Percentiles rank a stretch among this genome's conserved stretches.
phyloP scores from a whole-genome alignment of 2,888 invertebrate genomes.

The Gymnosoma rotundatum region DNA sequence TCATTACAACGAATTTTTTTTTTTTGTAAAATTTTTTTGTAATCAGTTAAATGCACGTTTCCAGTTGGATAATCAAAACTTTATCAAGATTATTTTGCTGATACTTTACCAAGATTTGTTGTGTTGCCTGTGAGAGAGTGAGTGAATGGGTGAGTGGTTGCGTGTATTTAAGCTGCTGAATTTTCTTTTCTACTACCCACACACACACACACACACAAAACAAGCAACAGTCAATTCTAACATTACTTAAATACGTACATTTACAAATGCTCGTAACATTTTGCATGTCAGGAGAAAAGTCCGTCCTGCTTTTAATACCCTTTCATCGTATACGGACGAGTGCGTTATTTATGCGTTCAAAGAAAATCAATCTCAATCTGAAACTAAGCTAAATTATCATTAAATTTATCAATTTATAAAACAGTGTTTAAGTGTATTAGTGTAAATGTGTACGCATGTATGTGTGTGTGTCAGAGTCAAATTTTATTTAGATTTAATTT shows the following conservation, averaged over 20 bases:
- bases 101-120: conserved; percentile 50
- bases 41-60: conserved; percentile 74
- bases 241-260: not conserved
- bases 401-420: conserved; percentile 62
- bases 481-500: conserved; percentile 54
- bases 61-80: conserved; percentile 73
- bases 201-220: not conserved
- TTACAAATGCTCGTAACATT: not conserved
- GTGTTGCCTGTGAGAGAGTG: not conserved
- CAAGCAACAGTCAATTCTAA: conserved; percentile 56
- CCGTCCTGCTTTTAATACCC: conserved; percentile 57
- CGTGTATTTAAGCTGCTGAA: conserved; percentile 24
- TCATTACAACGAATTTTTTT: conserved; percentile 52
- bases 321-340: conserved; percentile 66
- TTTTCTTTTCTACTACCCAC: conserved; percentile 40
- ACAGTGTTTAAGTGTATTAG: not conserved
- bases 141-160: not conserved
- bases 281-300: conserved; percentile 8
- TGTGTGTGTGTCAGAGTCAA: conserved; percentile 17
- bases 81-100: conserved; percentile 70
- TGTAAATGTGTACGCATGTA: not conserved
- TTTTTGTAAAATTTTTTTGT: conserved; percentile 31
- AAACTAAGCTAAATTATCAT: conserved; percentile 69
- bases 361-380: conserved; percentile 67
- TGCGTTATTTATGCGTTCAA: conserved; percentile 68